Conservation (phyloP, 2,888 invertebrate genomes). For the Platycheirus rosarum region DNA sequence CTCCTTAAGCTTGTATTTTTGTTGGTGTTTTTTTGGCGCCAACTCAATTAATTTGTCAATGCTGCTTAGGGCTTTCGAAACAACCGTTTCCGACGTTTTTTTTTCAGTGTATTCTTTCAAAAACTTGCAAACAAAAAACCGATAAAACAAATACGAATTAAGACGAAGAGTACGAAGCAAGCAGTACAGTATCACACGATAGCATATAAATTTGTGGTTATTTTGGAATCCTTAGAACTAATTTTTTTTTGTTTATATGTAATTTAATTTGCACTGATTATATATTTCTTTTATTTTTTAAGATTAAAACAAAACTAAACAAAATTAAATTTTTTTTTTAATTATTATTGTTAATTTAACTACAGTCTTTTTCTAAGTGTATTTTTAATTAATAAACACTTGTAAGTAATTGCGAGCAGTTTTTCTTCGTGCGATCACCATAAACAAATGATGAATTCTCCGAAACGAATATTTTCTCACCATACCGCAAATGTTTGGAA, state of each 20-base stretch:
- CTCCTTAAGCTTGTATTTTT: neutral
- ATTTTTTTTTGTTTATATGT: constrained; percentile 9
- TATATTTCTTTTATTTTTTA: neutral
- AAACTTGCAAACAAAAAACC: neutral
- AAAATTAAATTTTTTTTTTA: constrained; percentile 20
- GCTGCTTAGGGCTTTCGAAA: constrained; percentile 28
- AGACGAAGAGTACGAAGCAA: constrained; percentile 23
- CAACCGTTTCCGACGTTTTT: constrained; percentile 12
- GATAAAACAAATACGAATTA: neutral
- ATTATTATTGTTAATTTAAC: constrained; percentile 59
- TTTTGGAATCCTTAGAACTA: constrained; percentile 4
- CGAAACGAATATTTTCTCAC: constrained; percentile 47
- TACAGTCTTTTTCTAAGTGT: constrained; percentile 49
- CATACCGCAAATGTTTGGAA: constrained; percentile 48
- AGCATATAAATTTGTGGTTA: constrained; percentile 31
- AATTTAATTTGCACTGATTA: constrained; percentile 60
- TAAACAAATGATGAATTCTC: constrained; percentile 52
- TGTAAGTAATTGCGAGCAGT: constrained; percentile 43
- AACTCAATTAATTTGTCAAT: constrained; percentile 11
- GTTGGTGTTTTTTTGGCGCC: constrained; percentile 20
- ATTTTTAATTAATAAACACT: constrained; percentile 55
- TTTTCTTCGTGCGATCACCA: constrained; percentile 58
- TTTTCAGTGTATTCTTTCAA: neutral
- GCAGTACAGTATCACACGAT: constrained; percentile 48
- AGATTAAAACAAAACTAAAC: constrained; percentile 19